Conservation (phyloP, 2,888 invertebrate genomes). For the Pseudococcus longispinus region DNA sequence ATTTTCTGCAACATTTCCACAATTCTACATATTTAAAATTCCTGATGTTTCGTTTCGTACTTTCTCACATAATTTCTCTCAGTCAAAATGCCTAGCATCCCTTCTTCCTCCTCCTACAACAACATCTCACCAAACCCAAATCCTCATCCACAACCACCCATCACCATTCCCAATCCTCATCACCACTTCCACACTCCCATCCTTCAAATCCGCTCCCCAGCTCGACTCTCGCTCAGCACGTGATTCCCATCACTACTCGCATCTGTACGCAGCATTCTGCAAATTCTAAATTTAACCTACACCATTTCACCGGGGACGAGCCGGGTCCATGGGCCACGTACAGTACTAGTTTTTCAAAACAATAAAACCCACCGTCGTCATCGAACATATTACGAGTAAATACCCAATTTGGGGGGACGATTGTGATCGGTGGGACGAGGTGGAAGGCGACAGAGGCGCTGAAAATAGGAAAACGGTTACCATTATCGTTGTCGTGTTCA, state of each 20-base stretch:
- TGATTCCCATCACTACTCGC: neutral
- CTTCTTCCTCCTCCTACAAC: neutral
- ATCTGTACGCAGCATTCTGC: neutral
- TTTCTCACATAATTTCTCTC: no score
- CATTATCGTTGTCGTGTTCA: slow-evolving; percentile 49
- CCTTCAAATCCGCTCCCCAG: neutral
- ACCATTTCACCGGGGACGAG: neutral
- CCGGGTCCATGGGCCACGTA: neutral
- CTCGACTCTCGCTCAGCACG: neutral
- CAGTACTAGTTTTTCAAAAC: neutral
- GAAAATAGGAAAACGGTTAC: slow-evolving; percentile 30
- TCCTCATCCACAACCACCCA: neutral
- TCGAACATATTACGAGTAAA: neutral
- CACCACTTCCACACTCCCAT: neutral
- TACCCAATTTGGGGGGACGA: neutral
- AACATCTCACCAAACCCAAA: neutral
- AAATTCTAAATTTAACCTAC: neutral
- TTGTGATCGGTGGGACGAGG: neutral
- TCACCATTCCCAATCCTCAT: neutral
- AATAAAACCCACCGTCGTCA: neutral
- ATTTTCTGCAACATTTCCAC: no score
- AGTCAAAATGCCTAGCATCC: no score
- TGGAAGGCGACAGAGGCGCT: neutral
- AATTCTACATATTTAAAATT: no score
- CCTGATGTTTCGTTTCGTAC: no score